Base-by-base conservation (phyloP, 2,797 vertebrate species). In the Tragelaphus eurycerus region DNA sequence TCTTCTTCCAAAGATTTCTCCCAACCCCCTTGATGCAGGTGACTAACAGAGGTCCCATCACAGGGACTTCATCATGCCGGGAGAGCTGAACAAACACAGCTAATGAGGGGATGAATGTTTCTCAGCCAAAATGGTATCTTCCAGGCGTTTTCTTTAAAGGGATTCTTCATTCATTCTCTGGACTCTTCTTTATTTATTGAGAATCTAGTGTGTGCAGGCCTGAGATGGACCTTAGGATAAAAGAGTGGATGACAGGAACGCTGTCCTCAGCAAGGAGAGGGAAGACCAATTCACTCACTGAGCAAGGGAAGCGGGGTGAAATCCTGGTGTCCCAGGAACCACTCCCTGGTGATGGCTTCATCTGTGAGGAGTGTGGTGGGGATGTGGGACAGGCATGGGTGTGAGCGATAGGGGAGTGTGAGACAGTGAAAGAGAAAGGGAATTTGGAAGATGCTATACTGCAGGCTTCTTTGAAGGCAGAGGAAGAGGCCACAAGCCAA, bases 61-160 rank as follows among this genome's bases (percentile, higher is more conserved):
- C 4, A 2, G n/a, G 27, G 55, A 29, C 64, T 23, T 11, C 12
- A 0, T 11, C 3, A 4, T 1, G n/a, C 16, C 16, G 0, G 21
- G 54, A 52, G 8, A 91, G 84, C n/a, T 2, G 6, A n/a, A 15
- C 34, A 12, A 17, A 5, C 52, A 16, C 83, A 19, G 38, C 27
- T 29, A 4, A 38, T 0, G 3, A n/a, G 16, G 1, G 0, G 10
- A 8, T 13, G 21, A 9, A 1, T 4, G 2, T 11, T 31, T 52
- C 76, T 55, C 15, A 3, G 50, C 5, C 17, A 3, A 50, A 60
- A 21, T 50, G 76, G 46, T 21, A 31, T 31, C 76, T 4, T 12
- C 2, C 23, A 15, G 17, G n/a, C 38, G 0, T 54, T 34, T 12
- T n/a, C 50, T 78, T 11, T 21, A 15, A 60, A 27, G 13, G 29